Evolutionary conservation across 2,797 vertebrate species (phyloP), one percentile per base, ranked within the genome.

Genomic region (Lepidocolaptes lacrymiger): DNA sequence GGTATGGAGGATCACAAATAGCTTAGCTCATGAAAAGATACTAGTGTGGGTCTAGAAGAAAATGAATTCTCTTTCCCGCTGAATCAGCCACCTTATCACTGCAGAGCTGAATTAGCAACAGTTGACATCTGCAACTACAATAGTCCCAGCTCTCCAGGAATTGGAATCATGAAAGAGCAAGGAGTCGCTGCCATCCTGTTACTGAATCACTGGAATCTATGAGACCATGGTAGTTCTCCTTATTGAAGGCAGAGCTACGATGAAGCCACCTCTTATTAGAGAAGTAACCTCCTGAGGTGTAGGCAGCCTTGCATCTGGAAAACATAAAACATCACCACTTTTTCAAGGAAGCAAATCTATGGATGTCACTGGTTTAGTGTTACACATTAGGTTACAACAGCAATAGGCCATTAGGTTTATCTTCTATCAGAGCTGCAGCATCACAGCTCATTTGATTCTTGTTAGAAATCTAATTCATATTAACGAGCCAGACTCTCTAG

Each of bases 91-190:
- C 44, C 26, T 86, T 75, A 77, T 26, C 2, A 2, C 46, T 86
- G 61, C 58, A 90, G 81, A 96, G 68, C 48, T 89, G 92, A 88
- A 88, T 95, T 93, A 93, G 85, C 76, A 92, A 75, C 68, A 61
- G 41, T 61, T 52, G 49, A 71, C 61, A 91, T 92, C 48, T 77
- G 52, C 73, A 95, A 82, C 37, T 58, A 85, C 83, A 79, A 92
- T 87, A 91, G 90, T 85, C 78, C 81, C 81, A 93, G 71, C 67
- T 94, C 52, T 95, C 90, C 89, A 94, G 87, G 91, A 95, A 96
- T 91, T 82, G 74, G 39, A 89, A 52, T 85, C 28, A 69, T 39
- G 69, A 77, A 87, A 54, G 27, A 75, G 24, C 0, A 0, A 90
- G 62, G 18, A 43, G 27, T 71, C 0, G 0, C 30, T 91, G 49